Evolutionary conservation across 2,113 vertebrate species (phyloP).

Genomic region (Embiotoca jacksoni): DNA sequence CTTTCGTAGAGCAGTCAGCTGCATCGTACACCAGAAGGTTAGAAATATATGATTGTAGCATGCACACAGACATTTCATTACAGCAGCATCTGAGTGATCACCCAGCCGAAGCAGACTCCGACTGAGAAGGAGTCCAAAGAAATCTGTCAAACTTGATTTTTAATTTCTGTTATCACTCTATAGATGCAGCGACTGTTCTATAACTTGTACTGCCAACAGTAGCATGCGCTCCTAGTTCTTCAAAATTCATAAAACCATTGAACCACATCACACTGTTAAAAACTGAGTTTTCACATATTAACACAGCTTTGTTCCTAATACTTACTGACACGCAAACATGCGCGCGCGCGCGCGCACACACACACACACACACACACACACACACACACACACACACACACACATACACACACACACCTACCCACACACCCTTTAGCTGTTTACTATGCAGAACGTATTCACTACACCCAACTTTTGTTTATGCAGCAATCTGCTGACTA

Average conservation of each 20-base stretch:
- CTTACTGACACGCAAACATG: conserved; percentile 27
- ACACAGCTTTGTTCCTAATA: conserved; percentile 27
- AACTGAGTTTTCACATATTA: conserved; percentile 1
- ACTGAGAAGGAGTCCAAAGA: neutral
- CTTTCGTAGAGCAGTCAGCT: too few relatives aligned
- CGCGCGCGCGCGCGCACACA: neutral
- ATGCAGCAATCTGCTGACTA: conserved; percentile 53
- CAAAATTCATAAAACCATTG: neutral
- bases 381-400: conserved; percentile 11
- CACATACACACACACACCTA: conserved; percentile 14
- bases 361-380: neutral
- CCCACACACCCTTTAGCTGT: neutral
- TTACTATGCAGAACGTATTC: conserved; percentile 45
- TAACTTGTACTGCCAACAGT: neutral
- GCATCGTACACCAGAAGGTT: too few relatives aligned
- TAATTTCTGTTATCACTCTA: too few relatives aligned
- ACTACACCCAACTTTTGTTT: conserved; percentile 45
- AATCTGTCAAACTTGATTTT: neutral
- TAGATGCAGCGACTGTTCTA: too few relatives aligned
- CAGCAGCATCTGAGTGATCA: too few relatives aligned
- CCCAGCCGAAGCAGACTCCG: too few relatives aligned
- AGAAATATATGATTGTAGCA: too few relatives aligned
- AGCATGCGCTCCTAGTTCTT: neutral
- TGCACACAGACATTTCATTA: too few relatives aligned
- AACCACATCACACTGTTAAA: neutral